Percentiles rank a stretch among this genome's conserved stretches.
Conservation (phyloP, 2,113 vertebrate species). For the Elachura formosa region DNA sequence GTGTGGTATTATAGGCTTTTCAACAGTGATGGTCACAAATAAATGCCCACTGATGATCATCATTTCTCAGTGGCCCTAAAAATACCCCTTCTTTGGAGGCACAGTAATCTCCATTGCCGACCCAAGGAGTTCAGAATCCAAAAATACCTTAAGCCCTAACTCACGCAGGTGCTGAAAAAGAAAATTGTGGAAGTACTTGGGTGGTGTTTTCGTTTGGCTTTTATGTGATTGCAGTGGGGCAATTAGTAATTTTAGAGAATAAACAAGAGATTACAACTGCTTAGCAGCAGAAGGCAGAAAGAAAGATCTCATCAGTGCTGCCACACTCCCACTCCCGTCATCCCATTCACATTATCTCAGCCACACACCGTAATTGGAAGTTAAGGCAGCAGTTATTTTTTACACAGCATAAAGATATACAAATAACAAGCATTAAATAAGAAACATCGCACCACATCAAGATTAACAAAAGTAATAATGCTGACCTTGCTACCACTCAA, state of each 20-base stretch:
- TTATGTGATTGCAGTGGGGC: conserved; percentile 11
- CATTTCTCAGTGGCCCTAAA: background rate
- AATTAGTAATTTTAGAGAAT: conserved; percentile 56
- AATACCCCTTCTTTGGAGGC: background rate
- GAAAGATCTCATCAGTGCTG: conserved; percentile 39
- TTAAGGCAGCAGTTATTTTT: background rate
- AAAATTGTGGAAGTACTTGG: background rate
- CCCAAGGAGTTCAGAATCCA: background rate
- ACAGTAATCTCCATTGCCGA: background rate
- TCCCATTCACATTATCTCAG: conserved; percentile 24
- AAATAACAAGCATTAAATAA: conserved; percentile 67
- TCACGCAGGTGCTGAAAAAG: background rate
- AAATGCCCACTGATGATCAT: background rate
- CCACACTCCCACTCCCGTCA: background rate
- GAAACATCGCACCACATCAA: conserved; percentile 42
- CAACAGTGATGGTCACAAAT: background rate
- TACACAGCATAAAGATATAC: conserved; percentile 22
- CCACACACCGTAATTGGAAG: conserved; percentile 1
- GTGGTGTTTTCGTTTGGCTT: conserved; percentile 31
- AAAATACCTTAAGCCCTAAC: background rate
- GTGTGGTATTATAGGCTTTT: background rate
- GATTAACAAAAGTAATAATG: conserved; percentile 67
- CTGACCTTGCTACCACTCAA: conserved; percentile 56
- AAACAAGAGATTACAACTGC: conserved; percentile 46
- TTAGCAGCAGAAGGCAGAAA: conserved; percentile 13